Evolutionary conservation across 1,140 invertebrate genomes (phyloP).

Genomic region (Megathymus violae): DNA sequence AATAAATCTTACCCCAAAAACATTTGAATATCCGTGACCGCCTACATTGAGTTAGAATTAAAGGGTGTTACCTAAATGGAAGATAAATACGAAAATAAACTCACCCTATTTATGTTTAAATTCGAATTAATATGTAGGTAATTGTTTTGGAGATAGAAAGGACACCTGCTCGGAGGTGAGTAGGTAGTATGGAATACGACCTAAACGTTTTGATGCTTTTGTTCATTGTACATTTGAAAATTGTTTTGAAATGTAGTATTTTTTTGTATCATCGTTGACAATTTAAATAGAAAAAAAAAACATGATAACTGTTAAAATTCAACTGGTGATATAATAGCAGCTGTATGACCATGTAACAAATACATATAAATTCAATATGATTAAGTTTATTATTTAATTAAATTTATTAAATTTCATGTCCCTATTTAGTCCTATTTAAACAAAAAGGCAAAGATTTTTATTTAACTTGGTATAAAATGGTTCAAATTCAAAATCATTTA

Average conservation of each 20-base stretch:
- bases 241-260: not conserved
- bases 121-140: constrained; percentile 50
- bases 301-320: too few relatives aligned
- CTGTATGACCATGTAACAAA: too few relatives aligned
- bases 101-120: constrained; percentile 41
- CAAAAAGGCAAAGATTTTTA: too few relatives aligned
- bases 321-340: too few relatives aligned
- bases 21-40: constrained; percentile 26
- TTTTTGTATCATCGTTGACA: too few relatives aligned
- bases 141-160: constrained; percentile 44
- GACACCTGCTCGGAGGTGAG: constrained; percentile 39
- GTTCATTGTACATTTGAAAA: not conserved
- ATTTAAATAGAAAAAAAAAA: too few relatives aligned
- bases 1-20: constrained; percentile 22
- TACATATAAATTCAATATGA: too few relatives aligned
- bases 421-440: too few relatives aligned
- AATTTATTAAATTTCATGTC: too few relatives aligned
- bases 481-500: too few relatives aligned
- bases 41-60: constrained; percentile 14
- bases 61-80: constrained; percentile 15
- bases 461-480: too few relatives aligned
- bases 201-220: constrained; percentile 45
- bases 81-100: constrained; percentile 30
- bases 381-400: too few relatives aligned
- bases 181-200: constrained; percentile 18